These are phyloP conservation scores for Chroicocephalus ridibundus DNA, from an alignment of 2,113 vertebrate species.

Conservation along the genomic window DNA sequence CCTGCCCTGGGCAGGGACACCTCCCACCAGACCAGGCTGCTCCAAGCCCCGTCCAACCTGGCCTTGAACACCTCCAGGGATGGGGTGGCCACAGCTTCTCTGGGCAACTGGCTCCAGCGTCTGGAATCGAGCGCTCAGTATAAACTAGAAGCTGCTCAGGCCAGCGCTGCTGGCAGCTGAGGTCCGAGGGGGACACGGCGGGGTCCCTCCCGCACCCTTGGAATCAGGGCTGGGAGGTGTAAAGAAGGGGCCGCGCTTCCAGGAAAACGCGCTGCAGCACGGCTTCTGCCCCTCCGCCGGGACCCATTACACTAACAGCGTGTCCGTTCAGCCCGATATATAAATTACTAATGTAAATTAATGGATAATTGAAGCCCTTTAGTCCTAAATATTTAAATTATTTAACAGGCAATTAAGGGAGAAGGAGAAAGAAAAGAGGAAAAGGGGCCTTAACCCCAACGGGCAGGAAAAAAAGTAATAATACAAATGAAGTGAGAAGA, in stretches of 20 bases:
- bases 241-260: constrained; percentile 39
- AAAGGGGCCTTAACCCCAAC: constrained; percentile 31
- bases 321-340: constrained; percentile 65
- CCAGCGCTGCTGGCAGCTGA: not conserved
- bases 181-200: not conserved
- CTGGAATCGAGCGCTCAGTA: not conserved
- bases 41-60: not conserved
- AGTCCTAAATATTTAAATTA: constrained; percentile 75
- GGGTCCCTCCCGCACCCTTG: not conserved
- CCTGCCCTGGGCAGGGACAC: not conserved
- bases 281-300: constrained; percentile 38
- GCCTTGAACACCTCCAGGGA: not conserved
- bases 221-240: not conserved
- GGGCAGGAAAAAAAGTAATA: not conserved
- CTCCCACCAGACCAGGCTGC: not conserved
- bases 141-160: not conserved
- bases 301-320: constrained; percentile 64
- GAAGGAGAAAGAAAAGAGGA: constrained; percentile 11
- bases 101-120: not conserved
- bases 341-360: constrained; percentile 79
- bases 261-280: constrained; percentile 44
- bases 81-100: not conserved
- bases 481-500: not conserved
- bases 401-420: constrained; percentile 71
- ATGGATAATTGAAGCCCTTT: constrained; percentile 73